Conservation (phyloP, 2,113 vertebrate genomes). For the Misgurnus mizolepis region DNA sequence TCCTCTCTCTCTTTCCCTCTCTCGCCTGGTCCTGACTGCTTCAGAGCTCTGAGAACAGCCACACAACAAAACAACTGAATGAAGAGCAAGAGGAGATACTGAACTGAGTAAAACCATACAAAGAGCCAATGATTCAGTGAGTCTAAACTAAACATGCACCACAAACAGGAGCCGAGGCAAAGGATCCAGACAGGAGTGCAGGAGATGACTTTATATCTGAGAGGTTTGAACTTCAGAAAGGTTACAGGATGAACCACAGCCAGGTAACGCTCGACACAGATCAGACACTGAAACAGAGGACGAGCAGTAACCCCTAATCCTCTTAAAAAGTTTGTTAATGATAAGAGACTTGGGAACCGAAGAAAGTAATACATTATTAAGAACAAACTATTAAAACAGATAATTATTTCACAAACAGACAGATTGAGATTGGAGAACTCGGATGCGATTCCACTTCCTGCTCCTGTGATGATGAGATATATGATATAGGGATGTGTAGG, state of each 20-base stretch:
- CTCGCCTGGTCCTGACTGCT: constrained; percentile 7
- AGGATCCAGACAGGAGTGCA: constrained; percentile 9
- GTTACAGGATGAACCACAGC: not conserved
- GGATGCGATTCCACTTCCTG: not conserved
- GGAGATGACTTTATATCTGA: not conserved
- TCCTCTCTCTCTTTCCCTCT: not conserved
- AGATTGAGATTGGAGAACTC: constrained; percentile 2
- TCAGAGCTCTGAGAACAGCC: not conserved
- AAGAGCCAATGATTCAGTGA: not conserved
- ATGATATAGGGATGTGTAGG: not conserved
- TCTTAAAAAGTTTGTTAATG: not conserved
- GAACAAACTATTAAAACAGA: not conserved
- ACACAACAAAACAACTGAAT: not conserved
- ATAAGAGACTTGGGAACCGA: not conserved
- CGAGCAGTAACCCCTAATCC: not conserved
- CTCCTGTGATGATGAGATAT: not conserved
- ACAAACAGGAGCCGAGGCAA: not conserved
- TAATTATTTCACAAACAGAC: constrained; percentile 23
- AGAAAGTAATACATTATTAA: not conserved
- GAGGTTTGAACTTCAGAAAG: not conserved
- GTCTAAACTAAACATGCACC: not conserved
- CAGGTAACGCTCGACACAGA: not conserved
- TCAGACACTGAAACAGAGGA: constrained; percentile 11
- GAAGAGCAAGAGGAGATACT: not conserved
- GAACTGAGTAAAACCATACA: not conserved